Percentiles rank a stretch among this genome's conserved stretches.
phyloP scores from a whole-genome alignment of 1,140 invertebrate species.

The Sarcophaga peregrina region DNA sequence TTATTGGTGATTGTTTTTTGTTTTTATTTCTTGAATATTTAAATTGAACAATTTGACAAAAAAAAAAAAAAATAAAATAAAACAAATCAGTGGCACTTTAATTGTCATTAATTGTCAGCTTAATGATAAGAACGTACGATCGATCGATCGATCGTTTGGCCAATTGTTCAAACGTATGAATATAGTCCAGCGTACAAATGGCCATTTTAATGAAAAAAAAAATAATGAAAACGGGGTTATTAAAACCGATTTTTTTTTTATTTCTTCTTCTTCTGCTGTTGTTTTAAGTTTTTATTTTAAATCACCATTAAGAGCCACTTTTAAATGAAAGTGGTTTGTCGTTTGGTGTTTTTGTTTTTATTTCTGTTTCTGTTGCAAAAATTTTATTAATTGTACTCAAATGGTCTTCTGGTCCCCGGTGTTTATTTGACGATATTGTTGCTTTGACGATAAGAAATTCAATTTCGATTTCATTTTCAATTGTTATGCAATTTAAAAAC shows the following conservation, averaged over 20 bases:
- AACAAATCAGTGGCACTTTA: conserved; percentile 19
- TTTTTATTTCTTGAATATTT: neutral
- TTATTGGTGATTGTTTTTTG: neutral
- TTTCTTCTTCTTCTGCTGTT: too few species aligned
- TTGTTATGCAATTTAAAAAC: neutral
- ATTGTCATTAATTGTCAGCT: conserved; percentile 24
- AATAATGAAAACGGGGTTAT: neutral
- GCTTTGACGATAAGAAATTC: neutral
- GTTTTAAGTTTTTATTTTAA: too few species aligned
- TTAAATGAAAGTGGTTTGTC: neutral
- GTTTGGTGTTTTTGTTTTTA: neutral
- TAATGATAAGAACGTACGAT: conserved; percentile 11
- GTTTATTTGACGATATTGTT: neutral
- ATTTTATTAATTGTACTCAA: too few species aligned
- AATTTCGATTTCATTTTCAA: neutral
- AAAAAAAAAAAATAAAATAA: neutral
- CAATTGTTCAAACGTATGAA: neutral
- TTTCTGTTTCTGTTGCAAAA: neutral
- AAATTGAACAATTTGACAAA: neutral
- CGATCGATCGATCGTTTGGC: neutral
- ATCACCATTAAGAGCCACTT: neutral
- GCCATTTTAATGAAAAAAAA: neutral
- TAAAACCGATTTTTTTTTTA: neutral
- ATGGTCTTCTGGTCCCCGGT: too few species aligned
- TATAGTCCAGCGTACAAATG: too few species aligned